Evolutionary conservation across 2,888 invertebrate species (phyloP).

Genomic region (Exephanes ischioxanthus): DNA sequence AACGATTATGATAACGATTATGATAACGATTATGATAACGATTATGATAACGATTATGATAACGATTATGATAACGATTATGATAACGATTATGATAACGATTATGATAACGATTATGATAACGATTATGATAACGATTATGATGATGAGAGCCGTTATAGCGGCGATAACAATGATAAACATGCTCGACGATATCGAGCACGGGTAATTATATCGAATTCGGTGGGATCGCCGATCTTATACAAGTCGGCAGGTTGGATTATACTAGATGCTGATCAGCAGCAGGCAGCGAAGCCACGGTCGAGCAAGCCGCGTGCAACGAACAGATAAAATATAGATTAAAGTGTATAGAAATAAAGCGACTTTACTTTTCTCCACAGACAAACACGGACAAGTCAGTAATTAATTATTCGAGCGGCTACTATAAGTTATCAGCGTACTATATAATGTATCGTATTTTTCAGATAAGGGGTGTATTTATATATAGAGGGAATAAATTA

Average conservation of each 20-base stretch:
- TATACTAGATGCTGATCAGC: neutral
- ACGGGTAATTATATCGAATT: neutral
- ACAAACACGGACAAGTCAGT: neutral
- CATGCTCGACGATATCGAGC: neutral
- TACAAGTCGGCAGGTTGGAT: neutral
- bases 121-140: too few relatives aligned
- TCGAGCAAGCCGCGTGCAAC: neutral
- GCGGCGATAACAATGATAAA: neutral
- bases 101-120: too few relatives aligned
- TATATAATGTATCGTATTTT: conserved; percentile 21
- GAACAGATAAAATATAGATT: neutral
- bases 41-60: too few relatives aligned
- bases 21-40: too few relatives aligned
- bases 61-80: too few relatives aligned
- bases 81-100: too few relatives aligned
- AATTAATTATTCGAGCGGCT: neutral
- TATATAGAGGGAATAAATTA: conserved; percentile 15
- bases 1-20: too few relatives aligned
- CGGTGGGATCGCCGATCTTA: neutral
- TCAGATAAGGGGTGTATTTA: neutral
- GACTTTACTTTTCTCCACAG: neutral
- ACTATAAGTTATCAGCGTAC: conserved; percentile 13
- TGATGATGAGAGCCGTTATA: too few relatives aligned
- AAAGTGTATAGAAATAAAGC: neutral
- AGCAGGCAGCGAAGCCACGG: neutral